Conservation (phyloP, 1,140 invertebrate genomes). For the Euwallacea similis region DNA sequence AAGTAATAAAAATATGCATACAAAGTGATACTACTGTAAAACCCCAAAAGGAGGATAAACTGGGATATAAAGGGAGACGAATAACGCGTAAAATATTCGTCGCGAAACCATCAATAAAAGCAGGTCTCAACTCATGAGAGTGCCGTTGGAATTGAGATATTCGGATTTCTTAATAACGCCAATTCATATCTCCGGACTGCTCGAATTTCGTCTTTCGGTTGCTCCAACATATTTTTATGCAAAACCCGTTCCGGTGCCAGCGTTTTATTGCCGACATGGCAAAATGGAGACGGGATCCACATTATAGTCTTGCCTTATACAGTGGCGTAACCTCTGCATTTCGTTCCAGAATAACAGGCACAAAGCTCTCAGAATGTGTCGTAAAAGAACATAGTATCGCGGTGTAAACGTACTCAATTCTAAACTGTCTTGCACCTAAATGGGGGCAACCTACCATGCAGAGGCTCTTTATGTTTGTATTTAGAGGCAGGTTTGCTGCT, state of each 20-base stretch:
- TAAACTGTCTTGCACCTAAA: no score
- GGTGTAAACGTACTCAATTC: no score
- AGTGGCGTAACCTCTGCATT: background rate
- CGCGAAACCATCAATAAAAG: constrained; percentile 36
- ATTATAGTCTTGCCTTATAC: constrained; percentile 9
- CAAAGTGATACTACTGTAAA: constrained; percentile 31
- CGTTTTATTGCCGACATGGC: constrained; percentile 51
- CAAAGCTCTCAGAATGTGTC: no score
- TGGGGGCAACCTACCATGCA: no score
- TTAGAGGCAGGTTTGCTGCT: no score
- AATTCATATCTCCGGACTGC: constrained; percentile 50
- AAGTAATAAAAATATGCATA: constrained; percentile 35
- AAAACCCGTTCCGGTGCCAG: constrained; percentile 51
- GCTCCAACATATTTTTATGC: constrained; percentile 52
- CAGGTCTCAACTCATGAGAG: constrained; percentile 32
- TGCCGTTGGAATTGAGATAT: constrained; percentile 42
- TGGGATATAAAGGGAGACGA: constrained; percentile 18
- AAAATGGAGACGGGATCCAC: constrained; percentile 49
- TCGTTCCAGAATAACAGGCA: no score
- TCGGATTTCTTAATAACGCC: constrained; percentile 50
- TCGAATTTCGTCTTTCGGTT: constrained; percentile 43
- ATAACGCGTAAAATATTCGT: constrained; percentile 33
- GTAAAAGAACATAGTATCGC: no score
- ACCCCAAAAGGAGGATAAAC: constrained; percentile 19
- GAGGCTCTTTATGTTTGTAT: no score